Evolutionary conservation across 92 coral and sea anemone species (phyloP).

Genomic region (Phymanthus crucifer): DNA sequence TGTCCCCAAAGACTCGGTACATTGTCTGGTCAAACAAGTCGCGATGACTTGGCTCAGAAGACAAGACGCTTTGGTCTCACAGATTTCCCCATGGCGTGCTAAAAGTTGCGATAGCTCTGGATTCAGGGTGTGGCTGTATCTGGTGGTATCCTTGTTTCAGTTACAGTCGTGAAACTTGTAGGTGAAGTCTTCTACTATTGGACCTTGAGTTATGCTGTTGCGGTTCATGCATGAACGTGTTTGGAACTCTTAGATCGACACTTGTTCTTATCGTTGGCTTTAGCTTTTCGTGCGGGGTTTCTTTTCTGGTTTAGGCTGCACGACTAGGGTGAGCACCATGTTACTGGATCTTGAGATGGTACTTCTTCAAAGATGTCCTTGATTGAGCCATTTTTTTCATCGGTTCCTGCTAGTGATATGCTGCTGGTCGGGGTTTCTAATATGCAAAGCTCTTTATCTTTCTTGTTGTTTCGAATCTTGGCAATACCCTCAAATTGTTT

Average conservation of each 20-base stretch:
- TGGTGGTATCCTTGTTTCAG: conserved; percentile 66
- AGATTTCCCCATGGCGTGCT: conserved; percentile 71
- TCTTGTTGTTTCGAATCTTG: conserved; percentile 59
- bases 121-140: conserved; percentile 59
- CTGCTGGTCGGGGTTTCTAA: conserved; percentile 46
- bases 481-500: conserved; percentile 64
- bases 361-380: conserved; percentile 64
- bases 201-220: conserved; percentile 61
- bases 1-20: conserved; percentile 39
- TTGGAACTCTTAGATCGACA: conserved; percentile 60
- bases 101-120: conserved; percentile 62
- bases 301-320: conserved; percentile 61
- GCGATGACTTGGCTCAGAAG: conserved; percentile 68
- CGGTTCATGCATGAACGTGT: conserved; percentile 61
- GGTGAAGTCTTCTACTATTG: conserved; percentile 68
- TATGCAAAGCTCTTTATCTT: conserved; percentile 46
- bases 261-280: conserved; percentile 58
- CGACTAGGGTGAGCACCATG: conserved; percentile 70
- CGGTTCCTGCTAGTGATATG: conserved; percentile 55
- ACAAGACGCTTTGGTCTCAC: conserved; percentile 58
- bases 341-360: conserved; percentile 58
- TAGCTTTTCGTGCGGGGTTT: conserved; percentile 27
- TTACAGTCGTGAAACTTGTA: conserved; percentile 58
- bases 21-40: conserved; percentile 71
- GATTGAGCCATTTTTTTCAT: conserved; percentile 15